These are phyloP conservation scores for Allygus modestus DNA, from an alignment of 2,888 invertebrate genomes.

Conservation along the genomic window DNA sequence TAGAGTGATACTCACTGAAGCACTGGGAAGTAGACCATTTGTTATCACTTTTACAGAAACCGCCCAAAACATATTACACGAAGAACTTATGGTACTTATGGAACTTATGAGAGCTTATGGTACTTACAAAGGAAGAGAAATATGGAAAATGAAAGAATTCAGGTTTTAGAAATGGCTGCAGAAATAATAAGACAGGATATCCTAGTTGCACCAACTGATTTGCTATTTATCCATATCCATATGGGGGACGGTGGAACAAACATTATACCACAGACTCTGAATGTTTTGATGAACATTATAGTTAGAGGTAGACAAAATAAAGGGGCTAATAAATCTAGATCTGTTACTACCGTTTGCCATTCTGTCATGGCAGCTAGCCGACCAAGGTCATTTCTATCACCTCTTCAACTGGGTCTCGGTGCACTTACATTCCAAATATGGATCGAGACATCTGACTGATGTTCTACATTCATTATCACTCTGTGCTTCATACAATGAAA, in stretches of 20 bases:
- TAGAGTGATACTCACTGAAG: too few species aligned
- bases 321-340: conserved; percentile 9
- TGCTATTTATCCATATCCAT: conserved; percentile 1
- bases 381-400: conserved; percentile 1
- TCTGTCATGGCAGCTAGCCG: conserved; percentile 9
- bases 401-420: conserved; percentile 18
- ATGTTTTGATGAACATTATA: not conserved
- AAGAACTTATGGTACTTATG: too few species aligned
- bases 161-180: not conserved
- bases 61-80: too few species aligned
- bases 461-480: conserved; percentile 9
- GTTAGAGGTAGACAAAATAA: not conserved
- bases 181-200: not conserved
- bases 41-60: too few species aligned
- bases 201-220: not conserved
- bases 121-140: not conserved
- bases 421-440: conserved; percentile 13
- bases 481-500: conserved; percentile 18
- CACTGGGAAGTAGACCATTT: too few species aligned
- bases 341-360: not conserved
- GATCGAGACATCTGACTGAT: conserved; percentile 14
- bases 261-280: conserved; percentile 12
- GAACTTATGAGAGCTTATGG: too few species aligned
- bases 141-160: conserved; percentile 5
- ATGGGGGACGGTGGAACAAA: conserved; percentile 7